Percentiles rank a stretch among this genome's conserved stretches.
Evolutionary conservation across 2,888 invertebrate genomes (phyloP).

Genomic region (Odontomyia ornata): DNA sequence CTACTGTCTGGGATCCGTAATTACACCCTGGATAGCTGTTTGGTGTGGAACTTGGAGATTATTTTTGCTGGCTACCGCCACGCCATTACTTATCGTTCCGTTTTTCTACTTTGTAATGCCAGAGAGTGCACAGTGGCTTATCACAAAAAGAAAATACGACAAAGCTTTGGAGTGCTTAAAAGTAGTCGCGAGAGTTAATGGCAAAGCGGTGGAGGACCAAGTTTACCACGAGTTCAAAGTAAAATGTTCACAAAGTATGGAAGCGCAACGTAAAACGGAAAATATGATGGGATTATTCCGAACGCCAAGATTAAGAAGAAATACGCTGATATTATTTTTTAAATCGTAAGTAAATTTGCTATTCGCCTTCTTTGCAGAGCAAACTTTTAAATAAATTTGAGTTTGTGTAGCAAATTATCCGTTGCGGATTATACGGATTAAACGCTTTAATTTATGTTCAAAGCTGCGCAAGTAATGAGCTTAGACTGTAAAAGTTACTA

Average conservation of each 20-base stretch:
- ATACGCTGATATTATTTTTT: slow-evolving; percentile 65
- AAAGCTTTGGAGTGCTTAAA: slow-evolving; percentile 66
- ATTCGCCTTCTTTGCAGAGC: background rate
- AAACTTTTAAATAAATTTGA: too few species aligned
- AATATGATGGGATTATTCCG: slow-evolving; percentile 66
- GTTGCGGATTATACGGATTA: too few species aligned
- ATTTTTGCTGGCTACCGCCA: slow-evolving; percentile 66
- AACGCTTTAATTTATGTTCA: too few species aligned
- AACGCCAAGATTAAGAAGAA: slow-evolving; percentile 64
- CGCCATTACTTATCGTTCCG: slow-evolving; percentile 65
- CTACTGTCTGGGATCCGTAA: slow-evolving; percentile 68
- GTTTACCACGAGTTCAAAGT: slow-evolving; percentile 56
- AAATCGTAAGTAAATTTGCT: slow-evolving; percentile 63
- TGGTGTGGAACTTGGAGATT: slow-evolving; percentile 65
- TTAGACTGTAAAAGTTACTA: too few species aligned
- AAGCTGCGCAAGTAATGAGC: too few species aligned
- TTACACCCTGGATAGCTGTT: slow-evolving; percentile 66
- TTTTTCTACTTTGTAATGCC: slow-evolving; percentile 67
- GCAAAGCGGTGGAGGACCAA: slow-evolving; percentile 61
- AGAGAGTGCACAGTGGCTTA: slow-evolving; percentile 71
- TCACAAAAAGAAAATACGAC: slow-evolving; percentile 66
- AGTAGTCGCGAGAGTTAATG: slow-evolving; percentile 67
- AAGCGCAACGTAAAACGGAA: slow-evolving; percentile 52
- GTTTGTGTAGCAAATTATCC: too few species aligned
- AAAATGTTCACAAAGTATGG: slow-evolving; percentile 56